Conservation (phyloP, 2,888 invertebrate species). For the Herminia tarsipennalis region DNA sequence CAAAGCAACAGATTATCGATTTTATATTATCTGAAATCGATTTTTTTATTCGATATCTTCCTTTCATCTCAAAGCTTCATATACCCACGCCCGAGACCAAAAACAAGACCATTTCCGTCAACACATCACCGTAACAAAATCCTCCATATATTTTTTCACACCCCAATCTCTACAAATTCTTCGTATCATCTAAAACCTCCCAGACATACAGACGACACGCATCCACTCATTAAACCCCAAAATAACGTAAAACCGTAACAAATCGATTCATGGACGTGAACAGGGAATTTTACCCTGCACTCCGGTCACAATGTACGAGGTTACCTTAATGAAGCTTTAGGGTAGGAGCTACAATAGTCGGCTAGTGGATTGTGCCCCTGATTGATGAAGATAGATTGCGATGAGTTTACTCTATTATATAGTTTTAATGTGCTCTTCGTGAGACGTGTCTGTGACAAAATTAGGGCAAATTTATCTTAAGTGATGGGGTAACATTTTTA, state of each 20-base stretch:
- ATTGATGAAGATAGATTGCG: conserved; percentile 57
- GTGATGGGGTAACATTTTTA: too few relatives aligned
- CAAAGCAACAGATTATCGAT: too few relatives aligned
- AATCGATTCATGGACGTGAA: conserved; percentile 46
- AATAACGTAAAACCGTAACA: conserved; percentile 31
- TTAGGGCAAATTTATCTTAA: too few relatives aligned
- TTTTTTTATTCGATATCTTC: too few relatives aligned
- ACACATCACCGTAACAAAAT: conserved; percentile 14
- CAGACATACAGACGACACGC: conserved; percentile 46
- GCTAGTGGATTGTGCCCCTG: conserved; percentile 48
- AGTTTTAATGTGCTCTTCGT: conserved; percentile 21
- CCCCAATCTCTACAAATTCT: conserved; percentile 8
- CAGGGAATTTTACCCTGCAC: conserved; percentile 35
- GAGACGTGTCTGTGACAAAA: conserved; percentile 13
- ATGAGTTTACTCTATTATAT: conserved; percentile 18
- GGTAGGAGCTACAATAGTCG: conserved; percentile 43
- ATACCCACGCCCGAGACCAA: background rate
- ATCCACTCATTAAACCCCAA: conserved; percentile 33
- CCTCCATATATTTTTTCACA: conserved; percentile 13
- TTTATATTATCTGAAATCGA: too few relatives aligned
- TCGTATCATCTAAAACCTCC: conserved; percentile 27
- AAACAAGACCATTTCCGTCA: conserved; percentile 14
- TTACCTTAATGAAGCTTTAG: conserved; percentile 49
- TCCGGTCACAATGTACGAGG: conserved; percentile 19
- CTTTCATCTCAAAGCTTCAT: too few relatives aligned